Percentiles rank a stretch among this genome's conserved stretches.
These are phyloP conservation scores for Taenaris catops DNA, from an alignment of 2,888 invertebrate genomes.

Conservation along the genomic window DNA sequence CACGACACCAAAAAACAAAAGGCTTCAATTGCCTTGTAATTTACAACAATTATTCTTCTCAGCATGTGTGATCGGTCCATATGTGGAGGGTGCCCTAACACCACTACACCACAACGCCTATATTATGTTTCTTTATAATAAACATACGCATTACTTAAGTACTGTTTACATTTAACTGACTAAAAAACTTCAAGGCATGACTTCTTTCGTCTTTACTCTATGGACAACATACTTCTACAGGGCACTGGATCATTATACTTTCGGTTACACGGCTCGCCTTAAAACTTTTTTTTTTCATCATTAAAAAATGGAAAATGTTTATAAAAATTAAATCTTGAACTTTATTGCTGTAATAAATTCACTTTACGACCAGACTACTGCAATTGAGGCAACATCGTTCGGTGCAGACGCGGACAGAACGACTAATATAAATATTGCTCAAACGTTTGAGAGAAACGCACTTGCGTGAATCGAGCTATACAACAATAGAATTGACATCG, in stretches of 20 bases:
- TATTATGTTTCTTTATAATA: conserved; percentile 53
- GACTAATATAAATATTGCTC: conserved; percentile 47
- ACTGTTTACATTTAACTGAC: conserved; percentile 73
- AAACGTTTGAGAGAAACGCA: conserved; percentile 63
- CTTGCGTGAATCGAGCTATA: conserved; percentile 73
- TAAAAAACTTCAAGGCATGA: conserved; percentile 75
- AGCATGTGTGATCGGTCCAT: conserved; percentile 9
- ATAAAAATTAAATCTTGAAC: conserved; percentile 59
- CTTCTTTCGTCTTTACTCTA: conserved; percentile 71
- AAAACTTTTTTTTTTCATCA: conserved; percentile 24
- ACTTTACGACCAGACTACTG: conserved; percentile 59
- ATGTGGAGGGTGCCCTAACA: conserved; percentile 23
- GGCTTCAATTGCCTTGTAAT: neutral
- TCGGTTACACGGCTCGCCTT: conserved; percentile 64
- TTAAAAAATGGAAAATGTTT: conserved; percentile 61
- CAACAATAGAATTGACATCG: conserved; percentile 73
- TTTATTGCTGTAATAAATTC: conserved; percentile 72
- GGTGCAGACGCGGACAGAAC: conserved; percentile 65
- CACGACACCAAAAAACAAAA: conserved; percentile 14
- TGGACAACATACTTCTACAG: conserved; percentile 74
- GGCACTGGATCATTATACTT: conserved; percentile 75
- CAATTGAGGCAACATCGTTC: conserved; percentile 46
- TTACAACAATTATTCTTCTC: no score
- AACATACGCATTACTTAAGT: conserved; percentile 68
- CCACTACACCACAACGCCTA: conserved; percentile 53